Evolutionary conservation across 2,113 vertebrate genomes (phyloP).

Genomic region (Sturnus vulgaris): DNA sequence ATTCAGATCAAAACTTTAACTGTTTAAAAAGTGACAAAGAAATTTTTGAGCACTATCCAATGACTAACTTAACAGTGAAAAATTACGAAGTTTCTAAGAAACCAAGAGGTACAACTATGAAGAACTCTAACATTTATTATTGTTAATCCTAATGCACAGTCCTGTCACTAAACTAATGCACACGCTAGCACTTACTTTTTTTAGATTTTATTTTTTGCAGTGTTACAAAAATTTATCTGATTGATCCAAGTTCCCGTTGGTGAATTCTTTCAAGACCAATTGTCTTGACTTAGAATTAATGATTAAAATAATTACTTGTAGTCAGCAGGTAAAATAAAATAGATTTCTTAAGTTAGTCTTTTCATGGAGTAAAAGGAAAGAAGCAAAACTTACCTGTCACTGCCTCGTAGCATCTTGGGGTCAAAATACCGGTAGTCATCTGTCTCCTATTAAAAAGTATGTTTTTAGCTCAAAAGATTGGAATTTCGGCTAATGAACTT

Average conservation of each 20-base stretch:
- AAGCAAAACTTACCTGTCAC: slow-evolving; percentile 83
- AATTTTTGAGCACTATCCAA: neutral
- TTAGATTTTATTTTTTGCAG: neutral
- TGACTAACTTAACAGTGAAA: neutral
- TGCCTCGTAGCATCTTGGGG: slow-evolving; percentile 96
- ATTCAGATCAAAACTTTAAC: neutral
- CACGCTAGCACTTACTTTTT: neutral
- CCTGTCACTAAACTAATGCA: neutral
- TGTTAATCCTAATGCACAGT: neutral
- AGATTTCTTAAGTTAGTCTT: neutral
- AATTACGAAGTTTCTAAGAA: neutral
- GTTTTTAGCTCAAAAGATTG: neutral
- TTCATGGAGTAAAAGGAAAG: neutral
- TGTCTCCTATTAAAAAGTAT: slow-evolving; percentile 82
- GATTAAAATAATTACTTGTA: neutral
- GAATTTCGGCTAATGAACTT: neutral
- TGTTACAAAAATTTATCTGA: neutral
- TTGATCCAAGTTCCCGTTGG: neutral
- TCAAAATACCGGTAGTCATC: slow-evolving; percentile 98
- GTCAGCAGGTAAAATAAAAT: neutral
- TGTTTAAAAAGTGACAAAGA: neutral
- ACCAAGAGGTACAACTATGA: neutral
- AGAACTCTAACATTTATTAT: neutral
- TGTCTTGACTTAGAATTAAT: neutral
- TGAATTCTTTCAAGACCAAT: neutral